Evolutionary conservation across 2,797 vertebrate species (phyloP), one percentile per base, ranked within the genome.

Genomic region (Cryptoblepharus egeriae): DNA sequence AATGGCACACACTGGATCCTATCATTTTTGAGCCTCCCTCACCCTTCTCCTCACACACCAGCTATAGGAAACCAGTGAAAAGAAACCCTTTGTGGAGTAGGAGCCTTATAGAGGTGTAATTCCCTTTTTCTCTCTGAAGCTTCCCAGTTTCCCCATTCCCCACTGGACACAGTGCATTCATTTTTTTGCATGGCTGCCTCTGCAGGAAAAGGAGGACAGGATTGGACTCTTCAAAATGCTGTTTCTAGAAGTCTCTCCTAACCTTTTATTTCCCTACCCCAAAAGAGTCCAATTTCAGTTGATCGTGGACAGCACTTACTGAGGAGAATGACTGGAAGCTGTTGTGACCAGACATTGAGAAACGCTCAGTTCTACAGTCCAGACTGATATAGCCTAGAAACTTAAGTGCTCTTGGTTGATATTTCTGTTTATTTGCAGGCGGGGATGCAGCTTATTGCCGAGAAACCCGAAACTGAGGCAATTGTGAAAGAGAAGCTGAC

Each of bases 401-500:
- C 79, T 18, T 15, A 78, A 90, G 75, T 75, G 77, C 84, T 91
- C 1, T 78, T 0, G 2, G 58, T 55, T 81, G 70, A 88, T 63
- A 37, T 87, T 93, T 81, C 60, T 88, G 61, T 93, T 92, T 68
- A 87, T 90, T 93, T 94, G 86, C 89, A 96, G 96, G 98, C 98
- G 16, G 98, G 98, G 39, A 96, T 96, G 95, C 95, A 96, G 87
- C 96, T 99, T 88, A 97, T 98, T 89, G 96, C 97, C 1, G 98
- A 99, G 95, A 99, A 99, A 81, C 98, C 98, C 0, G 98, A 99
- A 92, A 98, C 97, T 0, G 97, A 98, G 92, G 94, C 91, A 0
- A 95, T 98, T 83, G 98, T 99, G 39, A 97, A 97, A 80, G 98
- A 99, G 92, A 99, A 99, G 92, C 96, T 99, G 93, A 96, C 97